Percentiles rank a stretch among this genome's conserved stretches.
phyloP scores from a whole-genome alignment of 2,113 vertebrate species.

The Solea solea region DNA sequence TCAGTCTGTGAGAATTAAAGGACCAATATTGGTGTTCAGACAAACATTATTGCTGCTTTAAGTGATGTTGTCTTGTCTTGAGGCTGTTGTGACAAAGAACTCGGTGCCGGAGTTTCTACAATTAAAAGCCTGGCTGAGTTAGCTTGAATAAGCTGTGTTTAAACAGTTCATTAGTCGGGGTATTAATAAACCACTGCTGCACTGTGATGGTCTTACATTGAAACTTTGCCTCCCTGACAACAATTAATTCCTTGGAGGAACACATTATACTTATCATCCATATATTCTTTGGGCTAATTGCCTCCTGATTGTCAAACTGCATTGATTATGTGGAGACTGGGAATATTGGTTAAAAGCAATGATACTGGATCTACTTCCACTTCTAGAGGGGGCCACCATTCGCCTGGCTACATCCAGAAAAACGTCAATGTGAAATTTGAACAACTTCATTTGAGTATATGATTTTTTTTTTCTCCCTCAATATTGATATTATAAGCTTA shows the following conservation, averaged over 20 bases:
- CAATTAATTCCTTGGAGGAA: slow-evolving; percentile 25
- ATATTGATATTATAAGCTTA: slow-evolving; percentile 57
- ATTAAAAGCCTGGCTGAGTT: background rate
- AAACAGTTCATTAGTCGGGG: background rate
- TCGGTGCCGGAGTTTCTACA: background rate
- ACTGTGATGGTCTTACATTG: background rate
- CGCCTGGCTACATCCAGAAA: slow-evolving; percentile 42
- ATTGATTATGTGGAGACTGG: slow-evolving; percentile 68
- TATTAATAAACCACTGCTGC: background rate
- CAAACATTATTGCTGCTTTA: no score
- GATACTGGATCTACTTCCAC: slow-evolving; percentile 70
- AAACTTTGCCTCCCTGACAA: background rate
- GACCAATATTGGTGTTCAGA: no score
- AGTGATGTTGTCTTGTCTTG: no score
- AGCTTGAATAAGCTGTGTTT: background rate
- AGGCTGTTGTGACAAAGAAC: background rate
- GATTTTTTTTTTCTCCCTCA: background rate
- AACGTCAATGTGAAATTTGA: slow-evolving; percentile 77
- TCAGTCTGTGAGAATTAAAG: no score
- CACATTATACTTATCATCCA: slow-evolving; percentile 32
- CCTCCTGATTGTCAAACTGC: slow-evolving; percentile 60
- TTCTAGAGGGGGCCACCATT: slow-evolving; percentile 30
- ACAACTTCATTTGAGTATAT: slow-evolving; percentile 65
- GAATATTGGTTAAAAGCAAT: slow-evolving; percentile 69
- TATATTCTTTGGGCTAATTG: slow-evolving; percentile 60